These are phyloP conservation scores for Podarcis raffonei DNA, from an alignment of 2,113 vertebrate genomes.

Conservation along the genomic window DNA sequence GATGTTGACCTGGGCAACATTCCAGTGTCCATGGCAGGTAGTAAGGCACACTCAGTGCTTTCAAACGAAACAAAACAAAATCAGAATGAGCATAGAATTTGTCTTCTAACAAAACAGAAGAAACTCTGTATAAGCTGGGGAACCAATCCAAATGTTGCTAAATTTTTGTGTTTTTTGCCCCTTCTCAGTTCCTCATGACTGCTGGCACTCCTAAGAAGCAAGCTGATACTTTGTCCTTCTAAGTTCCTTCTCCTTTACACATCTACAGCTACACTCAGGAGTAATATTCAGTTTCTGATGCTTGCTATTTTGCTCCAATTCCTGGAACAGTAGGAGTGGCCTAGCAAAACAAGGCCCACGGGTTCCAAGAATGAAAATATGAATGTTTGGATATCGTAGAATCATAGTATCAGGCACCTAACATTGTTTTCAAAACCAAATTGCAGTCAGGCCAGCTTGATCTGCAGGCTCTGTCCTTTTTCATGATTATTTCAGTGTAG, in stretches of 20 bases:
- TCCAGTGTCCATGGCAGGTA: slow-evolving; percentile 18
- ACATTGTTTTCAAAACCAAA: not conserved
- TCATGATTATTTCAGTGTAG: not conserved
- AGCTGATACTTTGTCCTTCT: not conserved
- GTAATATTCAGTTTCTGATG: not conserved
- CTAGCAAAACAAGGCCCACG: not conserved
- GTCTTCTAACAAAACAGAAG: slow-evolving; percentile 8
- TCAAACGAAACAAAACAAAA: slow-evolving; percentile 19
- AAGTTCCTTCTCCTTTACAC: not conserved
- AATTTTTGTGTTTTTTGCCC: not conserved
- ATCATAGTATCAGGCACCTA: not conserved
- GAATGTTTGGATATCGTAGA: not conserved
- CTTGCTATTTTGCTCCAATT: not conserved
- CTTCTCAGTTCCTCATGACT: not conserved
- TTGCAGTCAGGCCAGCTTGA: not conserved
- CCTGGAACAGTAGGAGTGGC: not conserved
- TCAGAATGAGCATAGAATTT: not conserved
- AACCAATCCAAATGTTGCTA: not conserved
- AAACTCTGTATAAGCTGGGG: not conserved
- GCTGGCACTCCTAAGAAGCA: not conserved
- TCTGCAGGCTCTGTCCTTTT: not conserved
- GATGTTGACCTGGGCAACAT: not conserved
- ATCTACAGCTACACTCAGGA: not conserved
- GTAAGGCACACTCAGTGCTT: slow-evolving; percentile 15
- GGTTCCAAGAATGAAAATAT: not conserved